These are phyloP conservation scores for Tenthredo livida DNA, from an alignment of 2,888 invertebrate species.

Conservation along the genomic window DNA sequence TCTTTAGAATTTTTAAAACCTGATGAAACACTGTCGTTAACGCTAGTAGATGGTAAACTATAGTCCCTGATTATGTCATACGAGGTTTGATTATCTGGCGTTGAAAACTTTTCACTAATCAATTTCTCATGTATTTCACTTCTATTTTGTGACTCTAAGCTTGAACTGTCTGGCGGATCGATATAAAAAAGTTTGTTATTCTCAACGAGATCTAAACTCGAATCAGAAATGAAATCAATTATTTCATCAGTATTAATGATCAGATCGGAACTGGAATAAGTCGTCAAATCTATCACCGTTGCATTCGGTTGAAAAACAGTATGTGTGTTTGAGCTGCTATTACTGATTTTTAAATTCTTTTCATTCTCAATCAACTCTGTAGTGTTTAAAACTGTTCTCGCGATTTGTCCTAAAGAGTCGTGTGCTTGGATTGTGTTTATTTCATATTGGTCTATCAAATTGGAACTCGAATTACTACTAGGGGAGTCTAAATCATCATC, in stretches of 20 bases:
- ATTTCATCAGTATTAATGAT: neutral
- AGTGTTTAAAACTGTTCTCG: conserved; percentile 9
- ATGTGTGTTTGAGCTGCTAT: conserved; percentile 41
- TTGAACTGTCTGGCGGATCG: neutral
- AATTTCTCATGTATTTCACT: neutral
- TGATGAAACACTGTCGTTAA: neutral
- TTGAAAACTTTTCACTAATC: neutral
- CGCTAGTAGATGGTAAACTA: conserved; percentile 21
- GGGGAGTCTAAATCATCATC: neutral
- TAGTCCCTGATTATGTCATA: conserved; percentile 21
- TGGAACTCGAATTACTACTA: neutral
- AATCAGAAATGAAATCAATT: conserved; percentile 13
- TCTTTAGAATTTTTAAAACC: neutral
- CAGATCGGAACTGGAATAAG: conserved; percentile 27
- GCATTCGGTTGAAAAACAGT: conserved; percentile 19
- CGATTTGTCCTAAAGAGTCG: neutral
- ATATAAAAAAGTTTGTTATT: conserved; percentile 2
- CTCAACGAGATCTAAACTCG: neutral
- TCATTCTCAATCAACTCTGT: conserved; percentile 60
- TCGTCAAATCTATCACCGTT: neutral
- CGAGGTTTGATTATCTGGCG: neutral
- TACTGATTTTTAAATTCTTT: conserved; percentile 60
- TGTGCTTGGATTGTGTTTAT: conserved; percentile 13
- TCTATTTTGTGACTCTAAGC: neutral
- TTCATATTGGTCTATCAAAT: conserved; percentile 17